Percentiles rank a stretch among this genome's conserved stretches.
Conservation (phyloP, 1,140 invertebrate genomes). For the Babylonia areolata region DNA sequence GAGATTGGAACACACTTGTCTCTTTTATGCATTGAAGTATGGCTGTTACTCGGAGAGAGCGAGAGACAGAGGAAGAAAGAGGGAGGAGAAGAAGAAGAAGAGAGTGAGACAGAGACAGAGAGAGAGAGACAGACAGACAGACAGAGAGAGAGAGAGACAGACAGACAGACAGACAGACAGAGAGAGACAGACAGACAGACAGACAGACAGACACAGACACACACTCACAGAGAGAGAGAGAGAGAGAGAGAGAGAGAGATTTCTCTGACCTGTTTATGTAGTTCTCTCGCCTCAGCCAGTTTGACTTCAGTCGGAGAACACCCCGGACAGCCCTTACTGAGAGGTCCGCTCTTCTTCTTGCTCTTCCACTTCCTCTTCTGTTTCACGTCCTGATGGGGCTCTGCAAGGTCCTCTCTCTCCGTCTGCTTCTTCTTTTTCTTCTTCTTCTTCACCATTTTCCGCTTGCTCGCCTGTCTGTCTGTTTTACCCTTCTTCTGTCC, state of each 20-base stretch:
- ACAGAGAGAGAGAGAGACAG: constrained; percentile 8
- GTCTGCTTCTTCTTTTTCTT: neutral
- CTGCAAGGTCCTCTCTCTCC: neutral
- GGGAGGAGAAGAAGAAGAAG: no score
- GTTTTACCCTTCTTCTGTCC: constrained; percentile 7
- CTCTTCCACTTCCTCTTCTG: neutral
- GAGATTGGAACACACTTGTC: no score
- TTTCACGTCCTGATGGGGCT: neutral
- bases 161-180: neutral
- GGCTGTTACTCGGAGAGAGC: no score
- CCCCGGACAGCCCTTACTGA: neutral
- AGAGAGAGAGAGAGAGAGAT: constrained; percentile 1
- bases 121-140: constrained; percentile 19
- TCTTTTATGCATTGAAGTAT: no score
- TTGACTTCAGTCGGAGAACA: neutral
- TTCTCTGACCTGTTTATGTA: constrained; percentile 14
- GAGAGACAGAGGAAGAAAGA: no score
- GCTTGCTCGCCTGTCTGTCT: neutral
- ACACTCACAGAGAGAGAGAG: neutral
- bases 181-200: constrained; percentile 14
- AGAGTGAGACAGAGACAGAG: neutral
- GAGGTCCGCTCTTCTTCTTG: neutral
- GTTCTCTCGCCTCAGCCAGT: constrained; percentile 10
- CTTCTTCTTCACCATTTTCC: neutral
- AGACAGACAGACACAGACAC: neutral